Base-by-base conservation (phyloP, 2,888 invertebrate species). In the Asteroscopus sphinx region DNA sequence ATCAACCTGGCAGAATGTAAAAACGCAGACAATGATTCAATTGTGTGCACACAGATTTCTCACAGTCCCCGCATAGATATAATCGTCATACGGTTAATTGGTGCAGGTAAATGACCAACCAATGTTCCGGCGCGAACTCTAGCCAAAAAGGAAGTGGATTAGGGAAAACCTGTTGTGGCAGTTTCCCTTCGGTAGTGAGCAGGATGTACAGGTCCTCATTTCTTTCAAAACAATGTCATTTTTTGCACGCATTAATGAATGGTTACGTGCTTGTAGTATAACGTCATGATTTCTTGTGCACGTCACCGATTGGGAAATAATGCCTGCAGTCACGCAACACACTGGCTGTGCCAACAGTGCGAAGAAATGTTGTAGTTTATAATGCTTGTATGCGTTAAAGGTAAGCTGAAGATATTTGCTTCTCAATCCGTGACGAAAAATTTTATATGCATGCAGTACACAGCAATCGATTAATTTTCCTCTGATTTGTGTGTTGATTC, bases 21-120 rank as follows among this genome's bases (percentile, higher is more conserved):
- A 92, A 91, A 93, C 88, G 85, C 80, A 92, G 89, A 93, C 94
- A 93, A 93, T 93, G 93, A 90, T 91, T 84, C 92, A 88, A 93
- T 94, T 94, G 93, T 93, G 90, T 89, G 88, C 88, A 89, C 90
- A 90, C 82, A 79, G 88, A 90, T 91, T 93, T 94, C 94, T 93
- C 94, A 94, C 93, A 93, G 87, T 86, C 83, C 82, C 83, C 82
- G 80, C 81, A 79, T 76, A 86, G 91, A 92, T 92, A 83, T 89
- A 85, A 92, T 92, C 90, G 83, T 85, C 86, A 81, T 82, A 83
- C 82, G 68, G 80, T 89, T 93, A 93, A 93, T 93, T 93, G 88
- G 86, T 84, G 83, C 84, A 81, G 91, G 91, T 91, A 92, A 94
- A 93, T 93, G 92, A 92, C 93, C 93, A 92, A 80, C 77, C 75